A percentile compares a stretch with the other conserved stretches of the same genome.
Evolutionary conservation across 2,113 vertebrate genomes (phyloP).

Genomic region (Scolopax mira): DNA sequence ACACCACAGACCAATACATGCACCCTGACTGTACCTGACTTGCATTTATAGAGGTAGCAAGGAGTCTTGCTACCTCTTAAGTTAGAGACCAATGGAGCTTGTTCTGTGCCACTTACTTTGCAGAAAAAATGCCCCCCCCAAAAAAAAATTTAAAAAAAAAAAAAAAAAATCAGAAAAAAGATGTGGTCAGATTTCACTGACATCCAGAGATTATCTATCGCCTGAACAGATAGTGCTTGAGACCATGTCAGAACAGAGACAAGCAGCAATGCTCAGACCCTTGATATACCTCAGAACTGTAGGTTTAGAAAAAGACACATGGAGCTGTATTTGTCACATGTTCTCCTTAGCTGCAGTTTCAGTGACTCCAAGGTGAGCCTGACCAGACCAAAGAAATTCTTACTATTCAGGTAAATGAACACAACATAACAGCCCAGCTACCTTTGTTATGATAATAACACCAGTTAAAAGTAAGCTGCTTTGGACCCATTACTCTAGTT

Average conservation of each 20-base stretch:
- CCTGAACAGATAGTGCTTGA: neutral
- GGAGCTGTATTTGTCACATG: accelerated
- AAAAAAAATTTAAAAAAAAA: neutral
- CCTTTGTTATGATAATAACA: neutral
- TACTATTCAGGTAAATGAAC: neutral
- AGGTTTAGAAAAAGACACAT: neutral
- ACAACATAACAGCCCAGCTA: neutral
- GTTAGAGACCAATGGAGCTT: neutral
- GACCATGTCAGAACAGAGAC: neutral
- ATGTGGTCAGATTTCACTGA: neutral
- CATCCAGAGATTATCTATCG: neutral
- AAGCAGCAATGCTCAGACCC: neutral
- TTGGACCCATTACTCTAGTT: neutral
- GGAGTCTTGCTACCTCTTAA: neutral
- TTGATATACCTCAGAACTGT: neutral
- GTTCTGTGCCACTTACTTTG: neutral
- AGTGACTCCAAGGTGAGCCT: neutral
- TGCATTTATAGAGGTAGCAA: neutral
- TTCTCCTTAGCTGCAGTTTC: neutral
- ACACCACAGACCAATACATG: neutral
- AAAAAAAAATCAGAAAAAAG: neutral
- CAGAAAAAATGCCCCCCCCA: neutral
- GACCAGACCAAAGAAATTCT: neutral
- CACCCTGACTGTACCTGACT: too few relatives aligned
- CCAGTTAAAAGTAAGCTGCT: neutral